phyloP scores from a whole-genome alignment of 1,140 invertebrate species.

The Aphis craccivora region DNA sequence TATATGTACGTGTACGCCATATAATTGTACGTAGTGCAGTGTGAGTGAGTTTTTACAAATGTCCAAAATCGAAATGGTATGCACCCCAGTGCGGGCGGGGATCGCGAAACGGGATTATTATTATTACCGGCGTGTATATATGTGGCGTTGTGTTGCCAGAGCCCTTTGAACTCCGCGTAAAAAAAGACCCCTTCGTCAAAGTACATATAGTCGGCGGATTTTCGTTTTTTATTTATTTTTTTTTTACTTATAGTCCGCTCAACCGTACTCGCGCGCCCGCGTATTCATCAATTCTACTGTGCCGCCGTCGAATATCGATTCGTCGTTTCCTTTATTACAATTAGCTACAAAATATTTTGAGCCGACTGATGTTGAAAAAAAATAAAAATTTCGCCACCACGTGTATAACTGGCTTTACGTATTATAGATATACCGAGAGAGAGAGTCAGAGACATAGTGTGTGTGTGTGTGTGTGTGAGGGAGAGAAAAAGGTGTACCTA shows the following conservation, averaged over 20 bases:
- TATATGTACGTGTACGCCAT: background rate
- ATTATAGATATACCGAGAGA: background rate
- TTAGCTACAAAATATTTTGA: constrained; percentile 50
- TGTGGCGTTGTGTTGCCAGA: background rate
- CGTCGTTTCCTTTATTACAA: constrained; percentile 52
- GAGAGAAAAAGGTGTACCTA: background rate
- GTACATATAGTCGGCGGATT: constrained; percentile 10
- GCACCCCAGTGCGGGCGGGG: constrained; percentile 41
- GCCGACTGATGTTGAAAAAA: background rate
- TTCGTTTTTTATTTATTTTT: constrained; percentile 42
- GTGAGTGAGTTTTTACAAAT: constrained; percentile 48
- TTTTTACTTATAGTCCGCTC: constrained; percentile 52
- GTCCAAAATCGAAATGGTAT: constrained; percentile 57
- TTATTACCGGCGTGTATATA: constrained; percentile 33
- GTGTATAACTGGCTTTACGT: background rate
- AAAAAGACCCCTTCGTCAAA: constrained; percentile 44
- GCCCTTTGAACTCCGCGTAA: constrained; percentile 53
- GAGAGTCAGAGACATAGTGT: background rate
- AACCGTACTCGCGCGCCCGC: constrained; percentile 43
- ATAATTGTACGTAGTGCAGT: background rate
- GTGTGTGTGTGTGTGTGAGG: too few relatives aligned
- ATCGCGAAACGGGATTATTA: constrained; percentile 54
- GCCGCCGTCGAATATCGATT: constrained; percentile 27
- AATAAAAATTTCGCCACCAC: background rate
- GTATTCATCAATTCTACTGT: background rate